Evolutionary conservation across 1,140 invertebrate species (phyloP).

Genomic region (Heliconius hermathena): DNA sequence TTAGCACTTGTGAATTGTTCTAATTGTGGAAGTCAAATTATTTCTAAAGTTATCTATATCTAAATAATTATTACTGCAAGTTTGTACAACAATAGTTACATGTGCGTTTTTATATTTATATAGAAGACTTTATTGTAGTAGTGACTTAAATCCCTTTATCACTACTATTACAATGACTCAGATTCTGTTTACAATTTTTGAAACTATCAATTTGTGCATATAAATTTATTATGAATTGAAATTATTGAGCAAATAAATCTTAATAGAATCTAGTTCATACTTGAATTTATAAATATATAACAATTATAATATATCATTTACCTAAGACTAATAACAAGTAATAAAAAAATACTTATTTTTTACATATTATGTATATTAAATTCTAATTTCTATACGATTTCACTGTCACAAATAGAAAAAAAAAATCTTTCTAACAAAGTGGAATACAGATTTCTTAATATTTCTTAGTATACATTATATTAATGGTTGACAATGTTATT

Average conservation of each 20-base stretch:
- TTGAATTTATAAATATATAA: neutral
- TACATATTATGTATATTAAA: neutral
- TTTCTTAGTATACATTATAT: too few relatives aligned
- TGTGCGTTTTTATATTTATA: neutral
- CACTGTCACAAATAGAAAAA: too few relatives aligned
- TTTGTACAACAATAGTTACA: neutral
- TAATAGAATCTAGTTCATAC: neutral
- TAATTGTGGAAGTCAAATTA: neutral
- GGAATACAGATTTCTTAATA: too few relatives aligned
- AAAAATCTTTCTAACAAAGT: too few relatives aligned
- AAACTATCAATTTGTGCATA: neutral
- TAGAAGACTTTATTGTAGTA: neutral
- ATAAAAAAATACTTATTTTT: neutral
- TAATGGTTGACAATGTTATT: too few relatives aligned
- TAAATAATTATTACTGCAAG: neutral
- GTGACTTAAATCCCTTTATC: neutral
- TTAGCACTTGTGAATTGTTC: neutral
- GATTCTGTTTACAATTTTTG: neutral
- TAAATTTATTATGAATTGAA: neutral
- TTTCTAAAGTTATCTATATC: neutral
- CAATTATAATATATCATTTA: neutral
- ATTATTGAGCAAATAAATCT: neutral
- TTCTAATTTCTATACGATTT: neutral
- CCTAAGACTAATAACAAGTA: neutral
- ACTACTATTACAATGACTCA: too few relatives aligned